Evolutionary conservation across 2,888 invertebrate species (phyloP).

Genomic region (Drosophila pegasa): DNA sequence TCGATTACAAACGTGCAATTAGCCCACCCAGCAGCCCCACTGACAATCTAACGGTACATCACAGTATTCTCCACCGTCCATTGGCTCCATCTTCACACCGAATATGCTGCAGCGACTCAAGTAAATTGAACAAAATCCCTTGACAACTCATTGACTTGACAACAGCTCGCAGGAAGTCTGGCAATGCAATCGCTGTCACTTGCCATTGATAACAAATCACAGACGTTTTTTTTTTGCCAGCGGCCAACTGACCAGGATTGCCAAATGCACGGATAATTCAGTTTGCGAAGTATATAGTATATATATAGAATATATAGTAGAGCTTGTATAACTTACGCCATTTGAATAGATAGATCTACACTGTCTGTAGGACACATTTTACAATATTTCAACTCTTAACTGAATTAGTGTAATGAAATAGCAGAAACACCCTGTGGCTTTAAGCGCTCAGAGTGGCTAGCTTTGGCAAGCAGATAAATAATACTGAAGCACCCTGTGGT

Average conservation of each 20-base stretch:
- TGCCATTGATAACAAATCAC: neutral
- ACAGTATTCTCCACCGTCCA: neutral
- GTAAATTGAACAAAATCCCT: neutral
- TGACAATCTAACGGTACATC: conserved; percentile 38
- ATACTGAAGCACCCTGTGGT: neutral
- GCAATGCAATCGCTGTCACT: conserved; percentile 13
- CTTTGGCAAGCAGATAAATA: neutral
- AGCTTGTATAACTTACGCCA: too few species aligned
- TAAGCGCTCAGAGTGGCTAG: neutral
- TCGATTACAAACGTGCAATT: neutral
- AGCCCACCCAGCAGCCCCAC: conserved; percentile 6
- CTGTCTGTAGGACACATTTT: too few species aligned
- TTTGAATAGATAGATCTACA: too few species aligned
- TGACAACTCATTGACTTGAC: conserved; percentile 7
- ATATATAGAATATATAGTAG: too few species aligned
- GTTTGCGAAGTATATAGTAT: neutral
- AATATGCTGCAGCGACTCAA: neutral
- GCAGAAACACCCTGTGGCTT: neutral
- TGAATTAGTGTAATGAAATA: neutral
- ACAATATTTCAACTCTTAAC: neutral
- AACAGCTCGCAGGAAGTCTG: neutral
- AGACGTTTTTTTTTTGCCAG: neutral
- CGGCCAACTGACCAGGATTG: conserved; percentile 14
- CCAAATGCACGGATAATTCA: neutral
- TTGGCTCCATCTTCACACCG: neutral